phyloP scores from a whole-genome alignment of 2,888 invertebrate genomes.

The Ochropleura leucogaster region DNA sequence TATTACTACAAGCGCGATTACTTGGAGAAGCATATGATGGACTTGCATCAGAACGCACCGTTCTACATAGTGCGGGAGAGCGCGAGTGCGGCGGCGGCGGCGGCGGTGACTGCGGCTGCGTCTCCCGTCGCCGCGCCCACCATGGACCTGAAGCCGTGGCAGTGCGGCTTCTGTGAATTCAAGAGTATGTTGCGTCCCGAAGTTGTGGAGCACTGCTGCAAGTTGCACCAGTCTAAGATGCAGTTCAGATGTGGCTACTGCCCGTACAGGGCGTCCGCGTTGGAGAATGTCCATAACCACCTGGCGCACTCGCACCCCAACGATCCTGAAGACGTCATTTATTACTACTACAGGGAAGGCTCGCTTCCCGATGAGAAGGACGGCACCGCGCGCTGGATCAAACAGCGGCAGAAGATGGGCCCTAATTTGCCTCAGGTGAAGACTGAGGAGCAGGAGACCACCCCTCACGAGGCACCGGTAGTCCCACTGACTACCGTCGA shows the following conservation, averaged over 20 bases:
- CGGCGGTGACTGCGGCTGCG: conserved; percentile 46
- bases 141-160: conserved; percentile 92
- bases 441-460: conserved; percentile 67
- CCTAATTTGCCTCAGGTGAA: conserved; percentile 72
- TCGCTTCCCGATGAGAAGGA: conserved; percentile 77
- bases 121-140: conserved; percentile 74
- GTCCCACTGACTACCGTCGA: conserved; percentile 35
- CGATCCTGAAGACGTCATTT: conserved; percentile 80
- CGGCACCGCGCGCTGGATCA: conserved; percentile 81
- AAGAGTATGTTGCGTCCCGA: conserved; percentile 91
- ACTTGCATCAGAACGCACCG: conserved; percentile 90
- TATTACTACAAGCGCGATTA: conserved; percentile 91
- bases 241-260: conserved; percentile 94
- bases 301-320: conserved; percentile 90
- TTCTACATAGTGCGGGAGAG: conserved; percentile 81
- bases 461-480: conserved; percentile 31
- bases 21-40: conserved; percentile 92
- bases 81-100: conserved; percentile 14
- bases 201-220: conserved; percentile 91
- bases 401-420: conserved; percentile 74
- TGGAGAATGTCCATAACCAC: conserved; percentile 91
- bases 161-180: conserved; percentile 92
- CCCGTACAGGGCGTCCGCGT: conserved; percentile 88
- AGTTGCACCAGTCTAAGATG: conserved; percentile 91
- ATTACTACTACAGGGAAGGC: conserved; percentile 90